Evolutionary conservation across 2,888 invertebrate genomes (phyloP), one percentile per base, ranked within the genome.

Genomic region (Herminia tarsipennalis): DNA sequence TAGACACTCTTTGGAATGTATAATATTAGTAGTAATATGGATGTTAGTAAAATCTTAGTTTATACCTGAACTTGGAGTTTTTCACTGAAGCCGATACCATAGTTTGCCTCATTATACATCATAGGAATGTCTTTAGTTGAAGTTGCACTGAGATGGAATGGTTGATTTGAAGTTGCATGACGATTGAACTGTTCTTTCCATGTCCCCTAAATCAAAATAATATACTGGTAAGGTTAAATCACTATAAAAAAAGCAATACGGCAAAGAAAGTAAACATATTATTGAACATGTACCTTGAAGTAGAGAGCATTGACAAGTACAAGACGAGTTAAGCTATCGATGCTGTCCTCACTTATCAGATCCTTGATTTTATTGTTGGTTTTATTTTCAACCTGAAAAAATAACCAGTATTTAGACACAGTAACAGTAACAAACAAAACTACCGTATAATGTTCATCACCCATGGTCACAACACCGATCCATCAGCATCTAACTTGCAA

Each of bases 281-380:
- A 1, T 27, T 6, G 10, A 5, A 16, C 4, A n/a, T 32, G 55
- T 73, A 93, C 93, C 91, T 97, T 97, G 85, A 98, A 98, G 77
- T 97, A 97, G 9, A 98, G 93, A 0, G 97, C 97, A 76, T 97
- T 98, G 1, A 97, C 93, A 3, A 98, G 92, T 1, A 97, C 94
- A 44, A 96, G 81, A 36, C 94, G 91, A 0, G 96, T 96, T 0
- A 83, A 70, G 0, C 38, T 34, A 70, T 86, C 68, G 0, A 97
- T 73, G 66, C 92, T 88, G 56, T 91, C 94, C 1, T 93, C 9
- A 1, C 92, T 76, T 34, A 99, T 82, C 1, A 99, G 88, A 66
- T 97, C 92, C 61, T 94, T 94, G 43, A 99, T 98, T 78, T 95
- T 96, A 5, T 95, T 84, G 39, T 96, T 94, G 0, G 99, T 99